phyloP scores from a whole-genome alignment of 1,140 invertebrate genomes.

The Sarcophaga peregrina region DNA sequence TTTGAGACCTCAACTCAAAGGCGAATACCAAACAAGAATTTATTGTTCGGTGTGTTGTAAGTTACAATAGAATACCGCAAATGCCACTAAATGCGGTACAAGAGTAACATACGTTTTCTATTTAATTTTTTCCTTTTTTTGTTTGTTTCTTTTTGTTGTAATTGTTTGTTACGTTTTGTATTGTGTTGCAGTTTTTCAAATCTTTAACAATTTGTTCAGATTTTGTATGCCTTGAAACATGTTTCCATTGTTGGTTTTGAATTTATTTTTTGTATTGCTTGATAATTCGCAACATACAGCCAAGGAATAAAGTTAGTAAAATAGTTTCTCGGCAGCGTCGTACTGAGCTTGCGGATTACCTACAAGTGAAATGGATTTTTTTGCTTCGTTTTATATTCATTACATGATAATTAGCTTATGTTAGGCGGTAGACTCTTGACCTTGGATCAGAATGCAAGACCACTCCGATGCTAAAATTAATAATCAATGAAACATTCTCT shows the following conservation, averaged over 20 bases:
- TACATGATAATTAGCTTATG: no score
- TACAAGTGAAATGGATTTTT: no score
- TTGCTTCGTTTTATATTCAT: no score
- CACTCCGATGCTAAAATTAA: no score
- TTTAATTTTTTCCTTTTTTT: no score
- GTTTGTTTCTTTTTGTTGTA: neutral
- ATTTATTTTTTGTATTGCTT: neutral
- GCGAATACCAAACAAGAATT: neutral
- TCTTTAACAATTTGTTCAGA: no score
- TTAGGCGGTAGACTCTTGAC: no score
- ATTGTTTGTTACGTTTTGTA: neutral
- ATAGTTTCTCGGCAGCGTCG: no score
- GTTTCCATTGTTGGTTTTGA: slow-evolving; percentile 12
- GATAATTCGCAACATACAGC: neutral
- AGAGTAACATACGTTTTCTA: neutral
- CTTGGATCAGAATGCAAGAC: no score
- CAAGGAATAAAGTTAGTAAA: neutral
- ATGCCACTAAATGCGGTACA: slow-evolving; percentile 4
- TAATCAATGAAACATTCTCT: no score
- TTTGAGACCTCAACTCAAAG: neutral
- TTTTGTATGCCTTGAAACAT: neutral
- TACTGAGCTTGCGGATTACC: no score
- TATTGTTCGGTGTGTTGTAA: neutral
- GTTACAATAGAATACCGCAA: slow-evolving; percentile 20
- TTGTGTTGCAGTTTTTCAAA: neutral